A percentile compares a stretch with the other conserved stretches of the same genome.
phyloP scores from a whole-genome alignment of 2,113 vertebrate genomes.

The Henicopernis longicauda region DNA sequence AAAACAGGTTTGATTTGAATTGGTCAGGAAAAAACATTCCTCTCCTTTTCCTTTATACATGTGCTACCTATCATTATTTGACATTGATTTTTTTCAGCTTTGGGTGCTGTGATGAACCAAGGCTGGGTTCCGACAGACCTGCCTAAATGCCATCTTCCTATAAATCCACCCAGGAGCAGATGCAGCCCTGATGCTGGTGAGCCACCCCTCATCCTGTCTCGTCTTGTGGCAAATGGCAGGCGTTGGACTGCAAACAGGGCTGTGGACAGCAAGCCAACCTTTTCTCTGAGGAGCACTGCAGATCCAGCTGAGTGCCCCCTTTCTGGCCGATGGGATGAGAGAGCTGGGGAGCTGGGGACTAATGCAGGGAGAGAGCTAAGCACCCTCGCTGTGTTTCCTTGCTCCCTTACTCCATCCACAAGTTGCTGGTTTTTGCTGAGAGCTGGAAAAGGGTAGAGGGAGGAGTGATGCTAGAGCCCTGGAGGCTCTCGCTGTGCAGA shows the following conservation, averaged over 20 bases:
- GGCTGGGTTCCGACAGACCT: background rate
- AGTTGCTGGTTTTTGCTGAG: background rate
- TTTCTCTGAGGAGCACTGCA: background rate
- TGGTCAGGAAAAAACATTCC: background rate
- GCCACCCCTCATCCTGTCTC: background rate
- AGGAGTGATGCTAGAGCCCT: background rate
- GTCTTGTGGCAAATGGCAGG: background rate
- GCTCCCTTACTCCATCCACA: fast-evolving
- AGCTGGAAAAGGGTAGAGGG: background rate
- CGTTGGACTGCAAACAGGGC: background rate
- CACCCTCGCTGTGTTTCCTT: background rate
- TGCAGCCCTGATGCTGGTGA: background rate
- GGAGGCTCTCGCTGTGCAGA: fast-evolving
- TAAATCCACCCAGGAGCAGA: background rate
- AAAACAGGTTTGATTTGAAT: background rate
- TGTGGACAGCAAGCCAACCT: fast-evolving
- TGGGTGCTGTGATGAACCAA: background rate
- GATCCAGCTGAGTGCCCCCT: background rate
- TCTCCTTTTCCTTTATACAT: background rate
- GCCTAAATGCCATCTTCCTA: background rate
- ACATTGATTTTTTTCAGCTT: background rate
- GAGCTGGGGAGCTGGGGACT: too few relatives aligned
- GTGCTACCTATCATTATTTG: background rate
- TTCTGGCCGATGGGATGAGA: background rate
- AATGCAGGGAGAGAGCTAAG: background rate